These are phyloP conservation scores for Hylomyscus alleni DNA, from an alignment of 2,797 vertebrate genomes.

Conservation along the genomic window DNA sequence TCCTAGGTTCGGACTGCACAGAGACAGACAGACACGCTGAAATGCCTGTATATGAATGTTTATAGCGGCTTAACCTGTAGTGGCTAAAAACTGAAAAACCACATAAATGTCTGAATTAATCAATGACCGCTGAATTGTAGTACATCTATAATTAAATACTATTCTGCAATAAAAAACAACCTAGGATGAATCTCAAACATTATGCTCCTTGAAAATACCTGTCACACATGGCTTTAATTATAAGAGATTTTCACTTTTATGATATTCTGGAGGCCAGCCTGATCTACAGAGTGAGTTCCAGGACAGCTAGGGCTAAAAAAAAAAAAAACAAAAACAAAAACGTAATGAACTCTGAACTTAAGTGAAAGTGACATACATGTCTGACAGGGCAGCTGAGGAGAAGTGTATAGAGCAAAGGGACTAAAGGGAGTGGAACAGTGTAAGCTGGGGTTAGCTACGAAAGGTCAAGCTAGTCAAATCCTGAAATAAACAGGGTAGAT, in stretches of 20 bases:
- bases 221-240: neutral
- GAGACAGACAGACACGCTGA: neutral
- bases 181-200: neutral
- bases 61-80: neutral
- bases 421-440: neutral
- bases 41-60: neutral
- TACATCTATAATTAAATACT: neutral
- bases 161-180: neutral
- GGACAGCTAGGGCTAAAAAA: no score
- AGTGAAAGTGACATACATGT: neutral
- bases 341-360: neutral
- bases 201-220: neutral
- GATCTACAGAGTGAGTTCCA: no score
- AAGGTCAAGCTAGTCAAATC: neutral
- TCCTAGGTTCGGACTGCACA: neutral
- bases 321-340: no score
- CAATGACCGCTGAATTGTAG: neutral
- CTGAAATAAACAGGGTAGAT: neutral
- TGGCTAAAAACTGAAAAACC: neutral
- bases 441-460: neutral
- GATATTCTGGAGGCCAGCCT: neutral
- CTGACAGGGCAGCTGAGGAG: neutral
- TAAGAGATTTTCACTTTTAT: conserved; percentile 16
- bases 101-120: neutral
- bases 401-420: neutral